Conservation (phyloP, 1,140 invertebrate species). For the Magallana ariakensis region DNA sequence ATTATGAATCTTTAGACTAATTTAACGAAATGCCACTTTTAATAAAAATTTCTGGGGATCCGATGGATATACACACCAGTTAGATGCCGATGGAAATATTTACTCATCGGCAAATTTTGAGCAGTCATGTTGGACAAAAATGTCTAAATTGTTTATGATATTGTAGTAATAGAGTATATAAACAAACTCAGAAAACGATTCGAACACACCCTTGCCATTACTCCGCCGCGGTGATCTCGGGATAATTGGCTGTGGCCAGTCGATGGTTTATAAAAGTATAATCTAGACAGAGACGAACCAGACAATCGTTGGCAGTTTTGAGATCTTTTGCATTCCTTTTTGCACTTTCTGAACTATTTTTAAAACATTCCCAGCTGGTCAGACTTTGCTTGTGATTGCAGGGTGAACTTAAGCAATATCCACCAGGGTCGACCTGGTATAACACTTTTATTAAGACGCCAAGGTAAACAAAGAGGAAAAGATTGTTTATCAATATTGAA, state of each 20-base stretch:
- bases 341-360: constrained; percentile 19
- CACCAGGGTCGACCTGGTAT: not conserved
- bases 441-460: constrained; percentile 22
- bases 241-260: not conserved
- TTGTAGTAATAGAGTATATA: not conserved
- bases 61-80: too few species aligned
- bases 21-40: too few species aligned
- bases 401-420: not conserved
- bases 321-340: not conserved
- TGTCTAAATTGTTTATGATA: constrained; percentile 25
- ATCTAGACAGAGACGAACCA: not conserved
- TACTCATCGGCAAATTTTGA: constrained; percentile 11
- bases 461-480: not conserved
- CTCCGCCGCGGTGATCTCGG: not conserved
- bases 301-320: not conserved
- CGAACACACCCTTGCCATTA: not conserved
- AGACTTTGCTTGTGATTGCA: not conserved
- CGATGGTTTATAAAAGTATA: not conserved
- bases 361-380: constrained; percentile 1
- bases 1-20: too few species aligned
- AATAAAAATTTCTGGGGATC: too few species aligned
- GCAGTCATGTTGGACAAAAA: not conserved
- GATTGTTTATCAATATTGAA: constrained; percentile 27
- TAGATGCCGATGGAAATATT: not conserved
- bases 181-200: not conserved